Evolutionary conservation across 2,113 vertebrate genomes (phyloP).

Genomic region (Rhea pennata): DNA sequence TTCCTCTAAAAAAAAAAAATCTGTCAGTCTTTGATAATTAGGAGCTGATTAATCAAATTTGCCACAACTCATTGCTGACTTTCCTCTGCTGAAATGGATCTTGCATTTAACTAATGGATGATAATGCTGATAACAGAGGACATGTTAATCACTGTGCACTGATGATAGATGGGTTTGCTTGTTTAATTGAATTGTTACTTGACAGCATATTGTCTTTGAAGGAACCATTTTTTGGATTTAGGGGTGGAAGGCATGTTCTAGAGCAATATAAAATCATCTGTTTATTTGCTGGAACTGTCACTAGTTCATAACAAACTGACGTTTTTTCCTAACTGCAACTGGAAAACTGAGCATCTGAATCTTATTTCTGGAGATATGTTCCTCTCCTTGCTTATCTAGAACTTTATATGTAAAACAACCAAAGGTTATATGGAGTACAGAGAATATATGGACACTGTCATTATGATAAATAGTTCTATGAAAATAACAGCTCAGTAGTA

Average conservation of each 20-base stretch:
- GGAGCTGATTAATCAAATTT: constrained; percentile 67
- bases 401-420: neutral
- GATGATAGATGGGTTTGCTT: constrained; percentile 60
- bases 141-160: constrained; percentile 71
- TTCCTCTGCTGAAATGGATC: constrained; percentile 42
- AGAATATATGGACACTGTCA: fast-evolving
- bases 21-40: constrained; percentile 53
- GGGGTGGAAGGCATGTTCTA: neutral
- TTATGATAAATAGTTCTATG: neutral
- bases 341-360: neutral
- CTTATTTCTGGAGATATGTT: neutral
- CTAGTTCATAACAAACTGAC: neutral
- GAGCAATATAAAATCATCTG: neutral
- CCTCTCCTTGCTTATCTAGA: neutral
- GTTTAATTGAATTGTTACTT: constrained; percentile 72
- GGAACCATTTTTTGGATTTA: constrained; percentile 10
- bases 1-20: neutral
- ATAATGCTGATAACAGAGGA: constrained; percentile 60
- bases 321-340: neutral
- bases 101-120: constrained; percentile 66
- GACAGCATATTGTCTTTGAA: constrained; percentile 46
- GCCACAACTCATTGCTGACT: constrained; percentile 23
- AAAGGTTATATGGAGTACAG: neutral
- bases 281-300: neutral
- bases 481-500: neutral